A percentile compares a stretch with the other conserved stretches of the same genome.
Evolutionary conservation across 1,140 invertebrate genomes (phyloP).

Genomic region (Drosophila obscura): DNA sequence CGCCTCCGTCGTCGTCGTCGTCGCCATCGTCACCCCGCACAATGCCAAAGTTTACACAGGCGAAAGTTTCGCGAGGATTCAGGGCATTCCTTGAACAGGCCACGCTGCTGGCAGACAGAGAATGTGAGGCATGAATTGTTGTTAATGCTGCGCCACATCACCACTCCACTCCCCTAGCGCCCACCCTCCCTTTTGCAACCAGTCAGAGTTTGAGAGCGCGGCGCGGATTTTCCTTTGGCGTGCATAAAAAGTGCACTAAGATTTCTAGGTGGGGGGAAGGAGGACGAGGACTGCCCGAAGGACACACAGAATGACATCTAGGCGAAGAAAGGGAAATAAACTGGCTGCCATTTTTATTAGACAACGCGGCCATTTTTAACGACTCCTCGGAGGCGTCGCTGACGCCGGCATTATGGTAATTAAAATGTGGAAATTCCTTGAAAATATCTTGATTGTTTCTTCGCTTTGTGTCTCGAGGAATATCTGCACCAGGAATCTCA

Average conservation of each 20-base stretch:
- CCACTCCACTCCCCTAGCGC: neutral
- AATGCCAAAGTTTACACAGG: conserved; percentile 79
- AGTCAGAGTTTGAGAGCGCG: conserved; percentile 37
- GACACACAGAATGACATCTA: neutral
- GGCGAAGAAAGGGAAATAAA: conserved; percentile 39
- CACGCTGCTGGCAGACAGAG: conserved; percentile 36
- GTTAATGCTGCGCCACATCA: conserved; percentile 51
- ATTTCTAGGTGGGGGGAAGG: conserved; percentile 28
- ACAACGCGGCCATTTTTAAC: conserved; percentile 59
- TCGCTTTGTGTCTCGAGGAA: conserved; percentile 16
- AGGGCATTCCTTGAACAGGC: conserved; percentile 64
- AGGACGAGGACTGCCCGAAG: conserved; percentile 3
- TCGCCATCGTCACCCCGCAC: conserved; percentile 23
- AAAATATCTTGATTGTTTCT: conserved; percentile 47
- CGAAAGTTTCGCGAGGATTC: conserved; percentile 67
- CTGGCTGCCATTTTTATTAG: conserved; percentile 63
- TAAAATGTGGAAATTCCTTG: conserved; percentile 59
- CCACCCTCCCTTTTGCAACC: neutral
- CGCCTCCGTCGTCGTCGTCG: conserved; percentile 8
- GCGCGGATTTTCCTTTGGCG: conserved; percentile 57
- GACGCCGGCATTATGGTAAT: conserved; percentile 67
- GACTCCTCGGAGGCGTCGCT: conserved; percentile 33
- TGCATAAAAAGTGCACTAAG: conserved; percentile 48
- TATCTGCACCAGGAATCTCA: neutral
- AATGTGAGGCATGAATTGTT: conserved; percentile 73